These are phyloP conservation scores for Clavelina lepadiformis DNA, from an alignment of 23 tunicate genomes.

Conservation along the genomic window DNA sequence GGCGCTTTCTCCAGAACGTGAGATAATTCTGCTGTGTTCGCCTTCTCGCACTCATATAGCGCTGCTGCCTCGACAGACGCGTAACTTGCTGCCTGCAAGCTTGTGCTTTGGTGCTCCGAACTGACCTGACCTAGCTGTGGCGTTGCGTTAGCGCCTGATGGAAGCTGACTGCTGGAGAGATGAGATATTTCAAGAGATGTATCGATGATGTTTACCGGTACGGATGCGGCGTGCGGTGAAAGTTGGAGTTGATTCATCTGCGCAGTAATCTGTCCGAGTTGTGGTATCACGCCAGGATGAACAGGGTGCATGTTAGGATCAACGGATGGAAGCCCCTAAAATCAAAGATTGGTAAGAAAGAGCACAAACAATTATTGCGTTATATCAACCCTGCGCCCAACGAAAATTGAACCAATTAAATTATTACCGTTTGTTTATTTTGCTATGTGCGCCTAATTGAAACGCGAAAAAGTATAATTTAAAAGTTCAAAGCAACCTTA, in stretches of 20 bases:
- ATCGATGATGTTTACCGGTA: slow-evolving; percentile 63
- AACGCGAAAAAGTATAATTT: no score
- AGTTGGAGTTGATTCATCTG: slow-evolving; percentile 89
- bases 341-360: neutral
- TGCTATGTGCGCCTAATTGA: no score
- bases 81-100: no score
- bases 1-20: no score
- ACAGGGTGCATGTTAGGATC: slow-evolving; percentile 61
- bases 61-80: no score
- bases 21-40: no score
- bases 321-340: slow-evolving; percentile 22
- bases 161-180: neutral
- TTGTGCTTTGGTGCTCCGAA: no score
- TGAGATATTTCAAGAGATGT: neutral
- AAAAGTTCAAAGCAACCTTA: no score
- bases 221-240: slow-evolving; percentile 27
- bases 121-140: no score
- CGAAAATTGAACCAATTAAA: neutral
- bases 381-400: neutral
- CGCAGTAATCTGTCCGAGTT: slow-evolving; percentile 42
- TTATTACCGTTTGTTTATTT: no score
- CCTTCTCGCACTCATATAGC: no score
- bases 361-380: neutral
- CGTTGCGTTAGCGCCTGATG: no score
- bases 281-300: slow-evolving; percentile 74